Evolutionary conservation across 2,113 vertebrate species (phyloP), one percentile per base, ranked within the genome.

Genomic region (Poeciliopsis retropinna): DNA sequence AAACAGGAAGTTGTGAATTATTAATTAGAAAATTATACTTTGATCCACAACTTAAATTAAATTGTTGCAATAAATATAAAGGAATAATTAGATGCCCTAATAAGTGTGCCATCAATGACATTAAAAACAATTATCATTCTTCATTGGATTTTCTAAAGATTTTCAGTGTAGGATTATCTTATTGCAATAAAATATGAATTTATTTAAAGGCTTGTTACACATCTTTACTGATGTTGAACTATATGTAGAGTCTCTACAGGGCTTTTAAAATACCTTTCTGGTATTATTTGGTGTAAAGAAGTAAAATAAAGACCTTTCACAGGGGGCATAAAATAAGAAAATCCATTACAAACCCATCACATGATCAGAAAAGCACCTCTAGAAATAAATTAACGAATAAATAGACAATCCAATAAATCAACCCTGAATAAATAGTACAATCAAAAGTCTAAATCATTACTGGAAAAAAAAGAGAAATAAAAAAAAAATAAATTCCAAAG

Each of bases 391-490:
- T 80, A 91, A 81, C 11, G 84, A 90, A 92, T 91, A 93, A 92
- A 92, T 91, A 91, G 75, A 82, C 60, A 78, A 85, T 69, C 47
- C 77, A 87, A 85, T 76, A 78, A 88, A 88, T 64, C 60, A 78
- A 90, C 79, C 86, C 84, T 89, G 87, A 92, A 93, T 93, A 93
- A 93, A 93, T 91, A 93, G 87, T 88, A 92, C 91, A 93, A 93
- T 93, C 91, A 92, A 92, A 88, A 91, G 87, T 92, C 88, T 92
- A 93, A 92, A 85, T 88, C 68, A 83, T 86, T 44, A 67, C 65
- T 67, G 51, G 47, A 84, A 54, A 81, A 61, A 37, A 37, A 12
- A 37, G 34, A 12, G 34, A 11, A 37, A 37, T 37, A 37, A 37
- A 4, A 11, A 17, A 89, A 92, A 89, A 39, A 47, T 82, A 82